Base-by-base conservation (phyloP, 2,797 vertebrate genomes). In the Coluber constrictor region DNA sequence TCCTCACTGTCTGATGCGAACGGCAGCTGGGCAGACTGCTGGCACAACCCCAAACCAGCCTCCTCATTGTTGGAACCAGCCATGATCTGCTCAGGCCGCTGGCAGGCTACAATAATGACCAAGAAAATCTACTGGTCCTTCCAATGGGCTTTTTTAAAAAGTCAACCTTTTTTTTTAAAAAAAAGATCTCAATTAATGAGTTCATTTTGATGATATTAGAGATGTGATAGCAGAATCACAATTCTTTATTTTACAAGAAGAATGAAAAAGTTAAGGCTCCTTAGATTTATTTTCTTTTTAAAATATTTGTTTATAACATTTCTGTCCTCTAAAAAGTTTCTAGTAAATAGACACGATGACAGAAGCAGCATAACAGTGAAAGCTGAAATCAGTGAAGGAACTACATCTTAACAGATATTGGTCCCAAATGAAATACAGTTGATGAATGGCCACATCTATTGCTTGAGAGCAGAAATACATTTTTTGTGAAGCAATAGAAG, bases 291-390 rank as follows among this genome's bases (percentile, higher is more conserved):
- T 47, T 89, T 60, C 32, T 23, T 83, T 57, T 90, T 13, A 55
- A 66, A 61, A 74, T 55, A 13, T 83, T 66, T 88, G 37, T 89
- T 90, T 93, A 87, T 86, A 83, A 91, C 83, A 90, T 1, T 27
- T 1, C 23, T 56, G 3, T 15, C 29, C 94, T 92, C 3, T 5
- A 7, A 91, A 86, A 94, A 94, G 91, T 55, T 43, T 90, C 51
- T 37, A 90, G 66, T 5, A 18, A 95, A 91, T 70, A 90, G 20
- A 90, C 90, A 60, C 86, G 27, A 25, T 79, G 32, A 94, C 55
- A 94, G 70, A 95, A 92, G 91, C 54, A 94, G 92, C 90, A 91
- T 93, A 95, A 66, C 23, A 91, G 29, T 7, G 56, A 23, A 79
- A 70, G 18, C 90, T 90, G 94, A 43, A 1, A 88, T 66, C 9